Base-by-base conservation (phyloP, 2,113 vertebrate genomes). In the Siniperca knerii region DNA sequence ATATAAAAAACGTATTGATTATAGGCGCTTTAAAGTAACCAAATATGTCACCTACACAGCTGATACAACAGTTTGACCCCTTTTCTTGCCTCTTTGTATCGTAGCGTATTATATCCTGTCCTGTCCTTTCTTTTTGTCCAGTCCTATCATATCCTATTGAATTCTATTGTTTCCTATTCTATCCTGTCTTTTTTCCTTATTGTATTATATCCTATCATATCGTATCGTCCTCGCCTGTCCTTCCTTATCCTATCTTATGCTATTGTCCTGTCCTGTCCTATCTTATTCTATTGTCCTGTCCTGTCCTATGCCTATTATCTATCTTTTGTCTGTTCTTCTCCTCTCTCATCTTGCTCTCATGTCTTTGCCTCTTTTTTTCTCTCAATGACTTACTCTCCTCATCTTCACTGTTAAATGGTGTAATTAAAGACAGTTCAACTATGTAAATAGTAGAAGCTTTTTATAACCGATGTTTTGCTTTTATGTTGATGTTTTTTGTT, bases 401-500 rank as follows among this genome's bases (percentile, higher is more conserved):
- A 8, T 44, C 12, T 23, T 67, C 20, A 62, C 29, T n/a, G 40
- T 35, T 20, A 18, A 60, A 1, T 58, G 4, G 4, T 58, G 12
- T 48, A 20, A 35, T 58, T 48, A 46, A 68, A 40, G 13, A 67
- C 7, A 35, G 67, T 11, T 33, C 1, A 21, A 1, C 13, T 33
- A 2, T n/a, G 1, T 9, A 35, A 8, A 58, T 46, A 11, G 18
- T 6, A 46, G 8, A 33, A 11, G 6, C 29, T 1, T 29, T 62
- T 61, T 60, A 61, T 11, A 15, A 58, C 8, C 3, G 20, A 61
- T 15, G 23, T 61, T 55, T 64, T 72, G 8, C 21, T 52, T 62
- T 62, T 40, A 23, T 81, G 8, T 72, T 65, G 42, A 61, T 20
- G 37, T 44, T 76, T 66, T 42, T 29, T 55, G 42, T 25, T 55